phyloP scores from a whole-genome alignment of 1,140 invertebrate species.

The Ceratosolen solmsi region DNA sequence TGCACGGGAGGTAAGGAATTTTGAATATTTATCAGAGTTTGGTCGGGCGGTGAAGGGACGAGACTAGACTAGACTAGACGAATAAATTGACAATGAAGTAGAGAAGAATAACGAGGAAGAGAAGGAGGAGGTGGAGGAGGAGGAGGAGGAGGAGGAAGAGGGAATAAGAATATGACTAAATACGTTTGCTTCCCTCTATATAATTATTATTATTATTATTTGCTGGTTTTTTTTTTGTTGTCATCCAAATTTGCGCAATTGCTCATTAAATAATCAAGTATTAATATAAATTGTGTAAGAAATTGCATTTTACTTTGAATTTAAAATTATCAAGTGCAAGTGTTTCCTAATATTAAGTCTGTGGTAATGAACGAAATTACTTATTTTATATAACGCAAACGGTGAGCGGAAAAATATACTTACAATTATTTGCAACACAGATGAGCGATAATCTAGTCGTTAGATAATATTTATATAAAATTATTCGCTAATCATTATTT shows the following conservation, averaged over 20 bases:
- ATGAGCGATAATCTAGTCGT: not conserved
- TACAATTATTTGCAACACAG: not conserved
- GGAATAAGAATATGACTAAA: not conserved
- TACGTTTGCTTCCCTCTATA: too few relatives aligned
- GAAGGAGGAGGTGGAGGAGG: too few relatives aligned
- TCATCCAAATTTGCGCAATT: not conserved
- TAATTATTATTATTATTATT: too few relatives aligned
- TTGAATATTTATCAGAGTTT: not conserved
- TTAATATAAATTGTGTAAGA: not conserved
- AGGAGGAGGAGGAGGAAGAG: not conserved
- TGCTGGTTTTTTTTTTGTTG: not conserved
- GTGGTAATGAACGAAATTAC: not conserved
- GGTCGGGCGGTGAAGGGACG: not conserved
- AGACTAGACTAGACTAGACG: too few relatives aligned
- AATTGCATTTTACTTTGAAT: not conserved
- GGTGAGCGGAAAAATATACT: not conserved
- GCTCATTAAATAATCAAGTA: not conserved
- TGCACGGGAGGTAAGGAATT: not conserved
- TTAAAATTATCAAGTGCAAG: constrained; percentile 5
- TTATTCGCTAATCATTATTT: not conserved
- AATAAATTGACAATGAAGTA: too few relatives aligned
- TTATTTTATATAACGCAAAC: not conserved
- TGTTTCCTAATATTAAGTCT: not conserved
- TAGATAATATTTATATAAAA: not conserved
- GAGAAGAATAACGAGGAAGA: too few relatives aligned